Evolutionary conservation across 2,888 invertebrate species (phyloP), one percentile per base, ranked within the genome.

Genomic region (Cyclophora punctaria): DNA sequence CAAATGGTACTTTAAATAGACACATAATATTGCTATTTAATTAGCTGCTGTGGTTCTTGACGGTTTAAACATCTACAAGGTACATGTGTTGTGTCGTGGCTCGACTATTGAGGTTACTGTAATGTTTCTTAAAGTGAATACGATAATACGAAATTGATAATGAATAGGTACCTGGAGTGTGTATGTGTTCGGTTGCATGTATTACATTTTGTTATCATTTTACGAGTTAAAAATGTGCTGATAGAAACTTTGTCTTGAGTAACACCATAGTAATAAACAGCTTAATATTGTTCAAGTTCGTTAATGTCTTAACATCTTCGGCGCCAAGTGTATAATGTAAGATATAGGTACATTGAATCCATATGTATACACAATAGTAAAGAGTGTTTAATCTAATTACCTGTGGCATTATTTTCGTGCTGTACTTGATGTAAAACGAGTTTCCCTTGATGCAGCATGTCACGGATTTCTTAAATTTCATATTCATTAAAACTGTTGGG

Each of bases 401-500:
- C 71, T 71, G 61, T 7, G 69, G 63, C 55, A 64, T 56, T 46
- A 66, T 51, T 53, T 71, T 73, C 45, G 64, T 67, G 54, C 63
- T 63, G 63, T 79, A 82, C 55, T 73, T 76, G 56, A 79, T 67
- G 66, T 70, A 76, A 48, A 81, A 74, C 41, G 80, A 74, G 63
- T 86, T 84, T 49, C 86, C 83, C 64, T 71, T 77, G 52, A 85
- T 70, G 61, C 75, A 84, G 61, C 76, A 83, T 57, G 80, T 78
- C 73, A 85, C 81, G 46, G 83, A 82, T 66, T 77, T 84, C 67
- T 84, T 87, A 41, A 86, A 69, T 71, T 84, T 86, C 86, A 87
- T 86, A 58, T 69, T 82, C 70, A 55, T 56, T 51, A 52, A 47
- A 33, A 43, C 20, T 20, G 20, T 20, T 20, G 20, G 20, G 20